Evolutionary conservation across 2,113 vertebrate species (phyloP), one percentile per base, ranked within the genome.

Genomic region (Eudyptes chrysolophus): DNA sequence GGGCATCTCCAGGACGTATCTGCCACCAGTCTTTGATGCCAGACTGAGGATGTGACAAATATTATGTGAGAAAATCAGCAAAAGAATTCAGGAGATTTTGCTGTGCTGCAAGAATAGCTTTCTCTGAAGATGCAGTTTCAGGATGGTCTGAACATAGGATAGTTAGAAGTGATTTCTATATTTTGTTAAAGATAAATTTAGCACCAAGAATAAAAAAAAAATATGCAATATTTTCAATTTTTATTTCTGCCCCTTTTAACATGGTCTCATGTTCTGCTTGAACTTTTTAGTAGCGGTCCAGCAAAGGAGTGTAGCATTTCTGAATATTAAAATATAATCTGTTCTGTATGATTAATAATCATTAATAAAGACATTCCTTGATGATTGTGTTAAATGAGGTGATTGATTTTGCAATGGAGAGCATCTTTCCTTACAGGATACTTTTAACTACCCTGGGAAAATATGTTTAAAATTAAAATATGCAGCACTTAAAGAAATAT

Each of bases 261-360:
- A 64, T 6, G 26, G 15, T 74, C 42, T 6, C 4, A 29, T 65
- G 93, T 90, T 84, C 75, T 84, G 8, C 32, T 84, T 91, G 87
- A 92, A 51, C 11, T 51, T 81, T 64, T 68, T 71, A 71, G 25
- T 60, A 69, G 34, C 6, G 3, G 55, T 86, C 84, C 29, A 38
- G 57, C 36, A 81, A 82, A 93, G 55, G 46, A 71, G 29, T 84
- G 62, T 84, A 61, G 32, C 49, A 51, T 90, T 95, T 90, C 83
- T 38, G 84, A 94, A 75, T 77, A 93, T 96, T 94, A 79, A 94
- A 83, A 87, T 74, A n/a, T 57, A 94, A 77, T 89, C 71, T 80
- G 25, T 26, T 76, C 12, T 94, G 61, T 55, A 32, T 64, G 92
- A 89, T 78, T 94, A 84, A 81, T 87, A 90, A 86, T 92, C 87